Evolutionary conservation across 2,888 invertebrate species (phyloP).

Genomic region (Pecten maximus): DNA sequence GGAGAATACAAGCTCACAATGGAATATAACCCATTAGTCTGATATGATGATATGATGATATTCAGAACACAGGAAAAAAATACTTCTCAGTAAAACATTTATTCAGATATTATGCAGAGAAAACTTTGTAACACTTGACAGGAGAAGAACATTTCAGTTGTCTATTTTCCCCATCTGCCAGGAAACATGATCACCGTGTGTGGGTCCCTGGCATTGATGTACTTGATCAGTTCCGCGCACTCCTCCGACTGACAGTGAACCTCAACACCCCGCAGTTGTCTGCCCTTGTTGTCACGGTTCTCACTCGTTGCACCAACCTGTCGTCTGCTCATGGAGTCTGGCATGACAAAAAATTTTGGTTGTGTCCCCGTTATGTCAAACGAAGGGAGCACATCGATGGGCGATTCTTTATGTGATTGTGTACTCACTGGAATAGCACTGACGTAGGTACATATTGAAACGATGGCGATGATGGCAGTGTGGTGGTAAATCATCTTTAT

Average conservation of each 20-base stretch:
- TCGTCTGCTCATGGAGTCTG: background rate
- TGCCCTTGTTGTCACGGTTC: background rate
- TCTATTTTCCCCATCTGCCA: background rate
- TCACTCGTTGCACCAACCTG: background rate
- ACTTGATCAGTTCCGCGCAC: background rate
- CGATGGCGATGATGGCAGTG: background rate
- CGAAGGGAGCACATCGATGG: background rate
- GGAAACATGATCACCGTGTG: slow-evolving; percentile 3
- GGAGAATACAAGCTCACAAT: too few species aligned
- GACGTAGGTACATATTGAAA: background rate
- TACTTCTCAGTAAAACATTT: background rate
- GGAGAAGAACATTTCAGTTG: background rate
- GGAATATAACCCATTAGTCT: too few species aligned
- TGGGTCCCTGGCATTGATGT: background rate
- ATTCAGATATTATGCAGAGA: background rate
- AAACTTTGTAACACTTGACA: background rate
- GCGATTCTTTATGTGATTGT: background rate
- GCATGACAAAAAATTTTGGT: background rate
- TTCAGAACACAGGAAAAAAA: background rate
- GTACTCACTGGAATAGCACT: background rate
- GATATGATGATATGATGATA: too few species aligned
- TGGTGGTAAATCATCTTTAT: background rate
- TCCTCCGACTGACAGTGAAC: background rate
- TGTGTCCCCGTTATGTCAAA: background rate
- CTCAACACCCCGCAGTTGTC: slow-evolving; percentile 14